Percentiles rank a stretch among this genome's conserved stretches.
These are phyloP conservation scores for Rhingia campestris DNA, from an alignment of 2,888 invertebrate species.

Conservation along the genomic window DNA sequence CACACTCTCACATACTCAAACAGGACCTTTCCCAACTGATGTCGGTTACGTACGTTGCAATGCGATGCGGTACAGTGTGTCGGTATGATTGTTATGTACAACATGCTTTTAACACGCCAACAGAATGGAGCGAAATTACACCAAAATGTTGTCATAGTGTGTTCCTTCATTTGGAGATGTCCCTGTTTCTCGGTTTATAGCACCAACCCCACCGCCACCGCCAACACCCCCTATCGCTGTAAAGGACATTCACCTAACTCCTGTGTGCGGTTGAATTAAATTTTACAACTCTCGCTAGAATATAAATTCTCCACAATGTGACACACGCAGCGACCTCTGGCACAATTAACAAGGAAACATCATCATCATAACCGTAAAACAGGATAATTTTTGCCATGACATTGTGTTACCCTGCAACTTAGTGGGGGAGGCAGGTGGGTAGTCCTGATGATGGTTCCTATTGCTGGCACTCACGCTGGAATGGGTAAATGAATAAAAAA, in stretches of 20 bases:
- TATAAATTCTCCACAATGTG: conserved; percentile 72
- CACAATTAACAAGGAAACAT: conserved; percentile 74
- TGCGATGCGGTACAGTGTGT: conserved; percentile 53
- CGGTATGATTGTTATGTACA: conserved; percentile 72
- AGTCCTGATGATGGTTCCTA: not conserved
- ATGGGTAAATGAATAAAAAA: conserved; percentile 60
- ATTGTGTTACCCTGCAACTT: conserved; percentile 40
- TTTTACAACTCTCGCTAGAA: conserved; percentile 73
- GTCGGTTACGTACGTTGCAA: conserved; percentile 36
- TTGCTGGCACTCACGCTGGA: not conserved
- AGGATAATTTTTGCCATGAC: conserved; percentile 71
- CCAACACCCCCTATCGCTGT: conserved; percentile 2
- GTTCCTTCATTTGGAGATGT: conserved; percentile 57
- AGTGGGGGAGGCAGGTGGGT: not conserved
- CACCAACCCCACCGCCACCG: not conserved
- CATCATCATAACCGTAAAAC: conserved; percentile 74
- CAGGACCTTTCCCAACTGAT: conserved; percentile 35
- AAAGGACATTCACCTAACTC: conserved; percentile 70
- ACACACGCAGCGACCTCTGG: conserved; percentile 73
- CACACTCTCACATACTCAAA: conserved; percentile 10
- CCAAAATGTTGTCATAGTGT: conserved; percentile 68
- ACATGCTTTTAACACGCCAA: conserved; percentile 74
- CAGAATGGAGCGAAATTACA: conserved; percentile 71
- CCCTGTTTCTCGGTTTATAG: conserved; percentile 36
- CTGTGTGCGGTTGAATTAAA: conserved; percentile 71